These are phyloP conservation scores for Parthenolecanium corni DNA, from an alignment of 2,888 invertebrate species.

Conservation along the genomic window DNA sequence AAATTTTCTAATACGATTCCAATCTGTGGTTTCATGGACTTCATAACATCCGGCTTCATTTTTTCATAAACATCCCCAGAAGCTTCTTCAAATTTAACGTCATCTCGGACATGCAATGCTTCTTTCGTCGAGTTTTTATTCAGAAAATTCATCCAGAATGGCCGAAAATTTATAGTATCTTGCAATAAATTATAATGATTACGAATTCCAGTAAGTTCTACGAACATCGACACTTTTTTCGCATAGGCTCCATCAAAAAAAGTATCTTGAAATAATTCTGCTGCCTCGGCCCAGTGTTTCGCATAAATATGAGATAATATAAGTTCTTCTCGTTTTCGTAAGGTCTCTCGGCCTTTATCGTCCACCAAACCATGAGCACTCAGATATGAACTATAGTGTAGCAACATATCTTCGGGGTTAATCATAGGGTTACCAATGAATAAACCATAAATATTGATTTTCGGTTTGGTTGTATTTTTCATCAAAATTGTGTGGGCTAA, in stretches of 20 bases:
- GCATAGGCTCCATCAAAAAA: conserved; percentile 24
- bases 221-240: conserved; percentile 9
- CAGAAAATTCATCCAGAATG: conserved; percentile 1
- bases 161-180: background rate
- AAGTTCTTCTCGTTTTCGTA: conserved; percentile 33
- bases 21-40: conserved; percentile 62
- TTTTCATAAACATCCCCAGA: conserved; percentile 49
- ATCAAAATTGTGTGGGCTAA: conserved; percentile 45
- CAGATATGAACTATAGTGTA: conserved; percentile 43
- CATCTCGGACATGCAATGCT: conserved; percentile 32
- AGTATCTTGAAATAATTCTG: conserved; percentile 35
- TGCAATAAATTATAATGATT: conserved; percentile 31
- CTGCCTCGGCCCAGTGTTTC: conserved; percentile 36
- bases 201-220: conserved; percentile 30
- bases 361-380: conserved; percentile 44
- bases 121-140: conserved; percentile 14
- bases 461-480: conserved; percentile 37
- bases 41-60: conserved; percentile 65
- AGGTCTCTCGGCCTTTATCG: conserved; percentile 31
- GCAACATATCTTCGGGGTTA: conserved; percentile 44
- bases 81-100: background rate
- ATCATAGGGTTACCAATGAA: conserved; percentile 46
- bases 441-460: conserved; percentile 43
- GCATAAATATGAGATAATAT: conserved; percentile 35
- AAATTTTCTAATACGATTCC: conserved; percentile 53